These are phyloP conservation scores for Omphaloscelis lunosa DNA, from an alignment of 2,888 invertebrate species.

Conservation along the genomic window DNA sequence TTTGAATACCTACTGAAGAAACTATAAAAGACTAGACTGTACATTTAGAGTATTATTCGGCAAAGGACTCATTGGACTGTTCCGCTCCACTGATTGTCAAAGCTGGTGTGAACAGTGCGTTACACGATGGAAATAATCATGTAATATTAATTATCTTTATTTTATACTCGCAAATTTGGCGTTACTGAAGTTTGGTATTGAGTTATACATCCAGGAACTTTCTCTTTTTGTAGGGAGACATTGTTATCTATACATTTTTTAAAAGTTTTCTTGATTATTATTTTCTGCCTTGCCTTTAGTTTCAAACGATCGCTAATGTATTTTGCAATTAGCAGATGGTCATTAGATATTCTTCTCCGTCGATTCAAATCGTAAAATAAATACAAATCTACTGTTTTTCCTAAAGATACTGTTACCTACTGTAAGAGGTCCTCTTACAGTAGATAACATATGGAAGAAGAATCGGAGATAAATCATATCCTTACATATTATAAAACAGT, in stretches of 20 bases:
- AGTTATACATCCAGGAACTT: neutral
- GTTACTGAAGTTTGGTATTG: neutral
- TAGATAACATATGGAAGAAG: too few species aligned
- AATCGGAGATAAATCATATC: neutral
- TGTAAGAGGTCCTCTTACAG: too few species aligned
- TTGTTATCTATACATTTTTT: neutral
- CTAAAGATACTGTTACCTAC: neutral
- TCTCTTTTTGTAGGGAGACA: too few species aligned
- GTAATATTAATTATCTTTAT: conserved; percentile 32
- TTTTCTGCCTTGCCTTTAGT: neutral
- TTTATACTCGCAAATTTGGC: neutral
- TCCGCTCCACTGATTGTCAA: conserved; percentile 72
- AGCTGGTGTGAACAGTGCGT: conserved; percentile 64
- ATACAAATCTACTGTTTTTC: neutral
- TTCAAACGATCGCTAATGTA: neutral
- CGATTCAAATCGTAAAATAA: neutral
- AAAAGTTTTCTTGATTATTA: neutral
- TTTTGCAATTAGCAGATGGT: neutral
- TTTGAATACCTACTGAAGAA: neutral
- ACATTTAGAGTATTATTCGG: conserved; percentile 32
- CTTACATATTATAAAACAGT: too few species aligned
- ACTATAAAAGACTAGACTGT: neutral
- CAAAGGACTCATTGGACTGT: conserved; percentile 61
- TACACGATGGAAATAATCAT: conserved; percentile 42
- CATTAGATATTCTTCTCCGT: neutral